Conservation (phyloP, 2,888 invertebrate genomes). For the Xanthorhoe designata region DNA sequence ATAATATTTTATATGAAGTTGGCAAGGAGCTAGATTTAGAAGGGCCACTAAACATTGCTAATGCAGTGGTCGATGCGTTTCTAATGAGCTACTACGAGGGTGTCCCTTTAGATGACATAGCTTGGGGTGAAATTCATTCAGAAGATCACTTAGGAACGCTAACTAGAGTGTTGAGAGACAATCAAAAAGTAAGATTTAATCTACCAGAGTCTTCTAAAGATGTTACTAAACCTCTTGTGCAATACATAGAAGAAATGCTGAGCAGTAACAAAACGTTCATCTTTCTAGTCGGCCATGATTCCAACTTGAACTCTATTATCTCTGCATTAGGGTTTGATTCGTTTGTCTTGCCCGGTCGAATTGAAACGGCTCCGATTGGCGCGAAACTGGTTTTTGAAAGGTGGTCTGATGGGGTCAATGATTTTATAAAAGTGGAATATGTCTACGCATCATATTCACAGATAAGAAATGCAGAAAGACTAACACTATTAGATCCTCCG, state of each 20-base stretch:
- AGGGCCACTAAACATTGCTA: slow-evolving; percentile 62
- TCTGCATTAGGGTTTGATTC: slow-evolving; percentile 58
- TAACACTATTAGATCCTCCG: slow-evolving; percentile 58
- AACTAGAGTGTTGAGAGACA: slow-evolving; percentile 54
- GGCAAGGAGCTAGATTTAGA: slow-evolving; percentile 61
- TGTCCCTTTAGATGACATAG: slow-evolving; percentile 57
- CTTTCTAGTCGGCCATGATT: slow-evolving; percentile 70
- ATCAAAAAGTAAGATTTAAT: slow-evolving; percentile 67
- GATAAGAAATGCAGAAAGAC: slow-evolving; percentile 52
- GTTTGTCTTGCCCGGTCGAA: slow-evolving; percentile 58
- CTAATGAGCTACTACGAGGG: slow-evolving; percentile 75
- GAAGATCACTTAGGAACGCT: slow-evolving; percentile 60
- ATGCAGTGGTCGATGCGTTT: slow-evolving; percentile 63
- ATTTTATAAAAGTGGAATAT: slow-evolving; percentile 65
- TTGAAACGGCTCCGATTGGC: slow-evolving; percentile 69
- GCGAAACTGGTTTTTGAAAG: slow-evolving; percentile 74
- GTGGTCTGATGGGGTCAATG: slow-evolving; percentile 57
- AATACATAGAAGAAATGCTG: slow-evolving; percentile 58
- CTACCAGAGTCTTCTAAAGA: slow-evolving; percentile 55
- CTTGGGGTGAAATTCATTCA: slow-evolving; percentile 65
- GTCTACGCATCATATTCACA: slow-evolving; percentile 63
- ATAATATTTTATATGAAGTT: slow-evolving; percentile 51
- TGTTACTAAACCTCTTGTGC: slow-evolving; percentile 56
- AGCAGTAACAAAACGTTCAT: slow-evolving; percentile 51
- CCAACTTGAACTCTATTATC: slow-evolving; percentile 63